Percentiles rank a stretch among this genome's conserved stretches.
These are phyloP conservation scores for Pterostichus niger DNA, from an alignment of 2,888 invertebrate species.

Conservation along the genomic window DNA sequence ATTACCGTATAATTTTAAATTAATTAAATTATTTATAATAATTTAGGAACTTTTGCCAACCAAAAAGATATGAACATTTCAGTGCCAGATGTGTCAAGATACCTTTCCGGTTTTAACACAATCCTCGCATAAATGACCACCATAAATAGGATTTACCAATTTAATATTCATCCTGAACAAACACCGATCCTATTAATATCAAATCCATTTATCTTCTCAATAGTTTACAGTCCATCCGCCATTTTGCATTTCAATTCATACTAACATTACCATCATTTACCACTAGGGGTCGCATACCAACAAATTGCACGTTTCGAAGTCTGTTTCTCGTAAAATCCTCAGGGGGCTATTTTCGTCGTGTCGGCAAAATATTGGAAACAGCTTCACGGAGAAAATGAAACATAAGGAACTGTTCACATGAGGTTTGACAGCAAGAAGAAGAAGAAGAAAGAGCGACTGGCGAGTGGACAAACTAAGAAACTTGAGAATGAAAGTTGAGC, in stretches of 20 bases:
- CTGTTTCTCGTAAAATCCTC: conserved; percentile 20
- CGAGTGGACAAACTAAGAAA: not conserved
- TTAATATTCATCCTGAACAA: conserved; percentile 19
- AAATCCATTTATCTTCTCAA: conserved; percentile 30
- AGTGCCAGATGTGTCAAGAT: not conserved
- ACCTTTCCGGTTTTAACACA: not conserved
- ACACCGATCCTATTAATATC: conserved; percentile 6
- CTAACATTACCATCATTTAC: not conserved
- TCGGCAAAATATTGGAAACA: conserved; percentile 41
- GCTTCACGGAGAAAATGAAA: conserved; percentile 17
- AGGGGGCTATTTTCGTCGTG: conserved; percentile 24
- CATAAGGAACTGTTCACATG: conserved; percentile 11
- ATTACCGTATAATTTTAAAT: too few species aligned
- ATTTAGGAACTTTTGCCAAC: too few species aligned
- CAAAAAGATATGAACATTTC: too few species aligned
- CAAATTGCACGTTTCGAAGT: not conserved
- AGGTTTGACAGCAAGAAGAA: not conserved
- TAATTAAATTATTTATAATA: too few species aligned
- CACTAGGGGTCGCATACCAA: not conserved
- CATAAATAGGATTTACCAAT: conserved; percentile 1
- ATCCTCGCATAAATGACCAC: not conserved
- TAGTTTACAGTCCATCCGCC: conserved; percentile 3
- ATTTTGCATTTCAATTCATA: conserved; percentile 23
- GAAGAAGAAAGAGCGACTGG: not conserved
- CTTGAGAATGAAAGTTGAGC: not conserved